These are phyloP conservation scores for Drosophila kikkawai DNA, from an alignment of 1,140 invertebrate species.

Conservation along the genomic window DNA sequence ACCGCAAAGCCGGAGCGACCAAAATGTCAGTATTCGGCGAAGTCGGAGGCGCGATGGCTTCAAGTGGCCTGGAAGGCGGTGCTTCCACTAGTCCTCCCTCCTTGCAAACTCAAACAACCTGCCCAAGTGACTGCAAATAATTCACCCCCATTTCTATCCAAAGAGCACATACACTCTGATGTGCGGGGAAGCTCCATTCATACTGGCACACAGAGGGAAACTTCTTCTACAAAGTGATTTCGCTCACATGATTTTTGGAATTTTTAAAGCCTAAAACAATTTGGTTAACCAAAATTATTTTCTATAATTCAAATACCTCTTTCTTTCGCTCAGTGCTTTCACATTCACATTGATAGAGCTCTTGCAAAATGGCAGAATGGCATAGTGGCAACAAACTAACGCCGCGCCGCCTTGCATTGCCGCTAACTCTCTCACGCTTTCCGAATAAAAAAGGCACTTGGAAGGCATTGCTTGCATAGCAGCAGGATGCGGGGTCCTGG, in stretches of 20 bases:
- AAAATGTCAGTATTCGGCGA: slow-evolving; percentile 44
- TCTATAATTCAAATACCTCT: not conserved
- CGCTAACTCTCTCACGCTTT: slow-evolving; percentile 50
- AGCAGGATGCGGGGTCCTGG: slow-evolving; percentile 6
- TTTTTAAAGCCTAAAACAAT: too few species aligned
- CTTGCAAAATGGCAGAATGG: slow-evolving; percentile 33
- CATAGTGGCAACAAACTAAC: slow-evolving; percentile 48
- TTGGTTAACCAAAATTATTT: not conserved
- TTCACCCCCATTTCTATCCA: slow-evolving; percentile 39
- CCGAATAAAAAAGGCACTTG: slow-evolving; percentile 71
- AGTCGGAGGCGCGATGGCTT: slow-evolving; percentile 28
- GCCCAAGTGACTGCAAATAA: slow-evolving; percentile 67
- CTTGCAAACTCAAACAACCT: slow-evolving; percentile 52
- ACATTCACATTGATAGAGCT: slow-evolving; percentile 26
- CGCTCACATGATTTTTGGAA: too few species aligned
- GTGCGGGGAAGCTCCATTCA: slow-evolving; percentile 3
- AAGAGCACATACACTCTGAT: slow-evolving; percentile 8
- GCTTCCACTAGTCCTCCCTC: not conserved
- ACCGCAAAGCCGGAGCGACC: slow-evolving; percentile 54
- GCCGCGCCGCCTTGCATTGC: slow-evolving; percentile 45
- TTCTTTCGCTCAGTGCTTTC: not conserved
- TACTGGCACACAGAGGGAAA: not conserved
- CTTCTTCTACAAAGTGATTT: not conserved
- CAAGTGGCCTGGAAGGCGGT: slow-evolving; percentile 46
- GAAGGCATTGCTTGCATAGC: slow-evolving; percentile 43